Evolutionary conservation across 2,888 invertebrate species (phyloP).

Genomic region (Coronaproctus castanopsis): DNA sequence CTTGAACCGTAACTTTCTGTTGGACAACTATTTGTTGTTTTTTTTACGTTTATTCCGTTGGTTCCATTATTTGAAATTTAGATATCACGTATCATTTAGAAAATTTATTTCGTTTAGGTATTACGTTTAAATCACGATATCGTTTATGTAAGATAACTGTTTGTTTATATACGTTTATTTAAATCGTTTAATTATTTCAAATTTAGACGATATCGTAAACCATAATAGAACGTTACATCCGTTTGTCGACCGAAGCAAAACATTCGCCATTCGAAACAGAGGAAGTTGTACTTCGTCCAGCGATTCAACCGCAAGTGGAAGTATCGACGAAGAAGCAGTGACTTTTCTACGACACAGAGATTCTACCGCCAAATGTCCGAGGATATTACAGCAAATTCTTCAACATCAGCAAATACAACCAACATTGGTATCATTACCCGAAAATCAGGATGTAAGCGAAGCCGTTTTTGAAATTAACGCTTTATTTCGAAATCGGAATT

Average conservation of each 20-base stretch:
- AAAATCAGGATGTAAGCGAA: neutral
- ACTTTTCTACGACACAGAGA: conserved; percentile 21
- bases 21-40: too few species aligned
- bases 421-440: neutral
- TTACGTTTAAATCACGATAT: too few species aligned
- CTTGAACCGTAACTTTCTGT: too few species aligned
- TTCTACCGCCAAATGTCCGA: conserved; percentile 11
- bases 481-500: too few species aligned
- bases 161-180: too few species aligned
- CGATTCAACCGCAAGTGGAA: conserved; percentile 26
- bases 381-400: conserved; percentile 3
- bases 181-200: too few species aligned
- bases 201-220: neutral
- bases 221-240: neutral
- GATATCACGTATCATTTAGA: too few species aligned
- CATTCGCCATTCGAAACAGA: conserved; percentile 15
- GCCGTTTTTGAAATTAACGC: too few species aligned
- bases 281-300: conserved; percentile 25
- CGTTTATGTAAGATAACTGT: too few species aligned
- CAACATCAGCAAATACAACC: conserved; percentile 4
- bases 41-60: too few species aligned
- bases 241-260: neutral
- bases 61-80: too few species aligned
- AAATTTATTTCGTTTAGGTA: too few species aligned
- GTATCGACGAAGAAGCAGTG: conserved; percentile 26